Evolutionary conservation across 2,797 vertebrate genomes (phyloP).

Genomic region (Okamejei kenojei): DNA sequence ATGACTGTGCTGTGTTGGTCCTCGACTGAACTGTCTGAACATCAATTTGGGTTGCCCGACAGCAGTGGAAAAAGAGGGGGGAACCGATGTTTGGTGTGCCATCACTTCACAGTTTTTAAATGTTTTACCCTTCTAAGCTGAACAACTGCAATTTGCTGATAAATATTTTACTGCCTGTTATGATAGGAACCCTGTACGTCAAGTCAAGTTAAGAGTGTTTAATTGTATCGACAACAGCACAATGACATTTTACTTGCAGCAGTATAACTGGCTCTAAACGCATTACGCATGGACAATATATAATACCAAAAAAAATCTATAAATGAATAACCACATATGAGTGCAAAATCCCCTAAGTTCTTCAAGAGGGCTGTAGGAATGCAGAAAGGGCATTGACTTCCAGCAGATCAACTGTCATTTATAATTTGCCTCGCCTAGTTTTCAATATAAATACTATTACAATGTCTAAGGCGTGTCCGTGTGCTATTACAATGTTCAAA

Average conservation of each 20-base stretch:
- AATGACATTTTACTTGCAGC: too few relatives aligned
- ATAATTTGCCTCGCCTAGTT: slow-evolving; percentile 26
- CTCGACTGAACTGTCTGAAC: slow-evolving; percentile 36
- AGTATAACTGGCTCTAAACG: too few relatives aligned
- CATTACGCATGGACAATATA: too few relatives aligned
- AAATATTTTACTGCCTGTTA: neutral
- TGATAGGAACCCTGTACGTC: neutral
- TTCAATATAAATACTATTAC: neutral
- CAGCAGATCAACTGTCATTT: neutral
- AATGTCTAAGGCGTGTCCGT: slow-evolving; percentile 40
- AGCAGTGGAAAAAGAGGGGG: neutral
- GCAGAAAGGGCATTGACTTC: neutral
- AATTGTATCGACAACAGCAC: too few relatives aligned
- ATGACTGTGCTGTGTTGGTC: slow-evolving; percentile 40
- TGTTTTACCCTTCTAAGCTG: slow-evolving; percentile 33
- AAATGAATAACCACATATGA: too few relatives aligned
- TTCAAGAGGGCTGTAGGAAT: neutral
- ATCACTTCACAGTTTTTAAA: slow-evolving; percentile 37
- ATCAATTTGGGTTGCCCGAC: slow-evolving; percentile 48
- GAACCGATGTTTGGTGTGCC: neutral
- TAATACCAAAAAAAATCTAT: too few relatives aligned
- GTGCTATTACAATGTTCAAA: slow-evolving; percentile 40
- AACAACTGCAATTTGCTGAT: neutral
- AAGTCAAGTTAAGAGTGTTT: too few relatives aligned
- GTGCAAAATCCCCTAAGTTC: too few relatives aligned